Percentiles rank a stretch among this genome's conserved stretches.
Evolutionary conservation across 64 coral and sea anemone genomes (phyloP).

Genomic region (Trachythela sp.): DNA sequence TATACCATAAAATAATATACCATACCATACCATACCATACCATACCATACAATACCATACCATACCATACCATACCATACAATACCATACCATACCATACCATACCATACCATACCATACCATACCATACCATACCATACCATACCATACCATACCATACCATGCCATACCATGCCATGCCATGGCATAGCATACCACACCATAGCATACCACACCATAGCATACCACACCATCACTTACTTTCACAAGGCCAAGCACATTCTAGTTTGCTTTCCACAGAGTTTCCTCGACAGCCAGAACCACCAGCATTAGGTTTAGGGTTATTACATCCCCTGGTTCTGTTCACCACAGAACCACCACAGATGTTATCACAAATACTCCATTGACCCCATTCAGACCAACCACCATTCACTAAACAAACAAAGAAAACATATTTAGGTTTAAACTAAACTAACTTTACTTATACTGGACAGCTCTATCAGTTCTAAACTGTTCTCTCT

Average conservation of each 20-base stretch:
- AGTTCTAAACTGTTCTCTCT: too few species aligned
- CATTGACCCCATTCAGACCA: constrained; percentile 94
- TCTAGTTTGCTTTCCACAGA: constrained; percentile 63
- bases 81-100: background rate
- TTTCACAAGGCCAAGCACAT: constrained; percentile 77
- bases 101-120: too few species aligned
- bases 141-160: too few species aligned
- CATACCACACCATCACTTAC: background rate
- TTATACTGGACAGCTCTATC: too few species aligned
- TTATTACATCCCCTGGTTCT: constrained; percentile 76
- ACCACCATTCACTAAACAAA: constrained; percentile 64
- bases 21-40: background rate
- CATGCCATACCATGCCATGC: background rate
- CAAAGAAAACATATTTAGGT: background rate
- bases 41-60: background rate
- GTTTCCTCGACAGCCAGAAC: constrained; percentile 56
- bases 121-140: background rate
- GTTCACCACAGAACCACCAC: constrained; percentile 83
- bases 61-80: too few species aligned
- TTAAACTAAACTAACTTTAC: too few species aligned
- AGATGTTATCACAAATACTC: constrained; percentile 88
- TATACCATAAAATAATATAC: background rate
- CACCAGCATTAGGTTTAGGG: constrained; percentile 69
- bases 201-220: too few species aligned
- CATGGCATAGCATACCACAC: too few species aligned